Conservation (phyloP, 2,797 vertebrate genomes). For the Gallinago solitaria region DNA sequence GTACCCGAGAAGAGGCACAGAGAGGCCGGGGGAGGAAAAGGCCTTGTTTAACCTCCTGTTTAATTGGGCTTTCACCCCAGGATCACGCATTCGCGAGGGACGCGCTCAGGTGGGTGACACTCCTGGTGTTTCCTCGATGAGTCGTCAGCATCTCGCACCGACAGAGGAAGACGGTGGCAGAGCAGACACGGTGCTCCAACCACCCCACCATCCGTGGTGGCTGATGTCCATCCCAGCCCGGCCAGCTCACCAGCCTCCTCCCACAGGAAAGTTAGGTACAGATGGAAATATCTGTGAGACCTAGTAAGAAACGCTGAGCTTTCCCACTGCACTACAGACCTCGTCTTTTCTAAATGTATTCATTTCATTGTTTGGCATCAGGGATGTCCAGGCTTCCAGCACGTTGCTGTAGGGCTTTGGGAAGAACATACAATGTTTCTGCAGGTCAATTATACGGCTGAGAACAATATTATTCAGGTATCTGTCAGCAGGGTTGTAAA, state of each 20-base stretch:
- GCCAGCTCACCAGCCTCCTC: background rate
- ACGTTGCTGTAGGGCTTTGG: background rate
- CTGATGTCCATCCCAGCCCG: fast-evolving
- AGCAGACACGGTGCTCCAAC: fast-evolving
- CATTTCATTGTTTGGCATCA: background rate
- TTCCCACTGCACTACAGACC: background rate
- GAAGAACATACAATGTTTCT: background rate
- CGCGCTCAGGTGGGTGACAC: fast-evolving
- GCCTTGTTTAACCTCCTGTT: background rate
- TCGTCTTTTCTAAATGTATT: background rate
- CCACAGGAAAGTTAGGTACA: background rate
- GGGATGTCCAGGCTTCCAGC: background rate
- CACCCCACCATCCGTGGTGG: fast-evolving
- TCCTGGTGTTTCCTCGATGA: background rate
- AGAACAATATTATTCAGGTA: background rate
- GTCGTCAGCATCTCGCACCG: too few relatives aligned
- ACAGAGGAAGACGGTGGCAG: background rate
- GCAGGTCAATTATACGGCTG: background rate
- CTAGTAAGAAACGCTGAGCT: background rate
- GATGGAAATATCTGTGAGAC: background rate
- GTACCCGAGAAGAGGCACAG: background rate
- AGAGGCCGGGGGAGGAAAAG: background rate
- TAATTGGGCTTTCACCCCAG: background rate
- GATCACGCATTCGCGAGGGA: fast-evolving
- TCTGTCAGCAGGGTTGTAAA: background rate